Conservation (phyloP, 2,113 vertebrate species). For the Tichodroma muraria region DNA sequence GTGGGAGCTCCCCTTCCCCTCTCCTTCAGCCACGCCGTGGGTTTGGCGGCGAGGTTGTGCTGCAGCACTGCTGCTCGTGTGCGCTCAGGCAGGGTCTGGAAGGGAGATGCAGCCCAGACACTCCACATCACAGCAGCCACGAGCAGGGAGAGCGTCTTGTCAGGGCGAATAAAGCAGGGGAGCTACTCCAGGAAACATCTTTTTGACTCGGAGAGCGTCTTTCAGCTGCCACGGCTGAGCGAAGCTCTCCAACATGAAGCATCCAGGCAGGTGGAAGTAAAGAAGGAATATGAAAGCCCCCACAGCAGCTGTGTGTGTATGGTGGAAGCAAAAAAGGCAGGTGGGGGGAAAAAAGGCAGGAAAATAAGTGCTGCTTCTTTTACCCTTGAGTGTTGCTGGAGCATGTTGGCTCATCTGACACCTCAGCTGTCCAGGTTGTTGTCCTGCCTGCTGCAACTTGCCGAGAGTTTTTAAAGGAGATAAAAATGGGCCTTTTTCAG, state of each 20-base stretch:
- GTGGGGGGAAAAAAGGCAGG: background rate
- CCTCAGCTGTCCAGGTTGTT: background rate
- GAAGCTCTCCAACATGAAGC: background rate
- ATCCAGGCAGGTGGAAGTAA: background rate
- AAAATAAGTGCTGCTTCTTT: background rate
- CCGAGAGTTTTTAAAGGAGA: background rate
- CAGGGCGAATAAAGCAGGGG: background rate
- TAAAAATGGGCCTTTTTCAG: background rate
- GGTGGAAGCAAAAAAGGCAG: background rate
- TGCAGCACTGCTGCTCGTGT: fast-evolving
- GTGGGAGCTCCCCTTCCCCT: background rate
- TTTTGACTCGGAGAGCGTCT: background rate
- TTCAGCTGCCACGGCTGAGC: background rate
- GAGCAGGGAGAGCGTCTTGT: background rate
- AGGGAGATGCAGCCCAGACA: background rate
- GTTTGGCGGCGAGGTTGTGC: fast-evolving
- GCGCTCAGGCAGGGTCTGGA: background rate
- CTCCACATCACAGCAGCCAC: background rate
- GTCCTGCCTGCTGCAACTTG: background rate
- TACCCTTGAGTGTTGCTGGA: background rate
- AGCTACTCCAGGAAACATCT: background rate
- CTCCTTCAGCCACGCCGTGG: fast-evolving
- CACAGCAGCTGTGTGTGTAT: background rate
- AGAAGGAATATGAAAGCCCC: background rate
- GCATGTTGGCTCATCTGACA: background rate